phyloP scores from a whole-genome alignment of 1,140 invertebrate species.

The Drosophila murphyi region DNA sequence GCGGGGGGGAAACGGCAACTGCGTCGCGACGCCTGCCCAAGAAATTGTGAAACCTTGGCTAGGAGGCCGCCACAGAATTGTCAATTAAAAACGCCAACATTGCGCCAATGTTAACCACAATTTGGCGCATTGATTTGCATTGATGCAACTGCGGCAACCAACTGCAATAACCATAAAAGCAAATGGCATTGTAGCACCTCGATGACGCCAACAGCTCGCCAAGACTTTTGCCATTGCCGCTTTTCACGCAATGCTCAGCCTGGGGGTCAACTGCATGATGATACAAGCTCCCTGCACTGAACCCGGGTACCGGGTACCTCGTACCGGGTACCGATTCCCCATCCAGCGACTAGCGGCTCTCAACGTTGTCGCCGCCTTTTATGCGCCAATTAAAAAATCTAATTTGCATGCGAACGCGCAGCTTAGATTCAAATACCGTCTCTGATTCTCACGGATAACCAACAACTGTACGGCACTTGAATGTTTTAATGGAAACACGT shows the following conservation, averaged over 20 bases:
- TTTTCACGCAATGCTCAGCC: slow-evolving; percentile 40
- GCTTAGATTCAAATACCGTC: slow-evolving; percentile 28
- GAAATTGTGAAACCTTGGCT: slow-evolving; percentile 29
- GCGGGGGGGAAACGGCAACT: slow-evolving; percentile 39
- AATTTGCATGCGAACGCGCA: slow-evolving; percentile 67
- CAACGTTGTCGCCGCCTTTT: slow-evolving; percentile 52
- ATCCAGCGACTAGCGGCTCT: slow-evolving; percentile 16
- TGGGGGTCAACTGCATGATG: slow-evolving; percentile 36
- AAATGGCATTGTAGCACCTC: slow-evolving; percentile 73
- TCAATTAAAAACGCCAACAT: slow-evolving; percentile 82
- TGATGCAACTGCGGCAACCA: slow-evolving; percentile 47
- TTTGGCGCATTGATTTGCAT: slow-evolving; percentile 71
- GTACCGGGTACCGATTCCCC: background rate
- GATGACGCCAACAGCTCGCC: slow-evolving; percentile 59
- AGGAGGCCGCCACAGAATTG: slow-evolving; percentile 43
- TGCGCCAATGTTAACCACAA: slow-evolving; percentile 58
- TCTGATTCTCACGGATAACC: slow-evolving; percentile 43
- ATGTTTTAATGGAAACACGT: slow-evolving; percentile 29
- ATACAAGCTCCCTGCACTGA: background rate
- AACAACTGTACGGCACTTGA: slow-evolving; percentile 2
- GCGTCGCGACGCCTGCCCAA: slow-evolving; percentile 32
- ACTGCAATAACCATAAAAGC: slow-evolving; percentile 75
- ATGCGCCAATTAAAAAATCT: slow-evolving; percentile 80
- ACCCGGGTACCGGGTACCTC: background rate
- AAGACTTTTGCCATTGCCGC: slow-evolving; percentile 32